Evolutionary conservation across 2,113 vertebrate species (phyloP).

Genomic region (Strix aluco): DNA sequence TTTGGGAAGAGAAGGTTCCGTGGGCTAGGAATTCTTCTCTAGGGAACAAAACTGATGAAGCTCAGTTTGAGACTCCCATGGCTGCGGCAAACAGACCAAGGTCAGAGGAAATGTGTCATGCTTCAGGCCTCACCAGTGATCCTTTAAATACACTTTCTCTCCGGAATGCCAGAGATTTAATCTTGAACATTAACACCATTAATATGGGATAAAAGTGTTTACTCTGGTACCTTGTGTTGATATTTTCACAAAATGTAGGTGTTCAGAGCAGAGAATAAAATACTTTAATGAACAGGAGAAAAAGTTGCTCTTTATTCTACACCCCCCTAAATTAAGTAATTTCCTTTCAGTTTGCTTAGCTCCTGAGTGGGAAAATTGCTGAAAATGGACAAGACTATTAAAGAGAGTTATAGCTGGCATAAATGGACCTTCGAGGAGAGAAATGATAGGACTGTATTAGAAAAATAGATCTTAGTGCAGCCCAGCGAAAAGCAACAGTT

Average conservation of each 20-base stretch:
- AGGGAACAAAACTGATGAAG: not conserved
- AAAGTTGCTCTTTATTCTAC: not conserved
- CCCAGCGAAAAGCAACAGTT: not conserved
- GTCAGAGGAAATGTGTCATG: not conserved
- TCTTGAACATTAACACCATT: not conserved
- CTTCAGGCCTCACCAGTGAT: not conserved
- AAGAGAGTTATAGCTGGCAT: constrained; percentile 13
- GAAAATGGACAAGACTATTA: constrained; percentile 33
- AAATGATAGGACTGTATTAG: not conserved
- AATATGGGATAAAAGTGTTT: not conserved
- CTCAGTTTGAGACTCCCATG: not conserved
- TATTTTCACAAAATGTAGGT: not conserved
- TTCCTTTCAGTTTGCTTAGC: not conserved
- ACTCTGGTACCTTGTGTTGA: not conserved
- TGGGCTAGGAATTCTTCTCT: not conserved
- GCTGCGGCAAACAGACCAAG: not conserved
- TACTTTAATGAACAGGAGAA: not conserved
- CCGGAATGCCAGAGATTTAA: not conserved
- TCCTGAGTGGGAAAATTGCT: not conserved
- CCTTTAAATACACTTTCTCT: not conserved
- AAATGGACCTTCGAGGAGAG: not conserved
- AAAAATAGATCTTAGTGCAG: not conserved
- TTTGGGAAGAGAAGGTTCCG: not conserved
- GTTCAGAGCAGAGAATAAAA: not conserved
- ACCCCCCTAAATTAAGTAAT: not conserved